Percentiles rank a stretch among this genome's conserved stretches.
Evolutionary conservation across 2,797 vertebrate genomes (phyloP).

Genomic region (Triplophysa yarkandensis): DNA sequence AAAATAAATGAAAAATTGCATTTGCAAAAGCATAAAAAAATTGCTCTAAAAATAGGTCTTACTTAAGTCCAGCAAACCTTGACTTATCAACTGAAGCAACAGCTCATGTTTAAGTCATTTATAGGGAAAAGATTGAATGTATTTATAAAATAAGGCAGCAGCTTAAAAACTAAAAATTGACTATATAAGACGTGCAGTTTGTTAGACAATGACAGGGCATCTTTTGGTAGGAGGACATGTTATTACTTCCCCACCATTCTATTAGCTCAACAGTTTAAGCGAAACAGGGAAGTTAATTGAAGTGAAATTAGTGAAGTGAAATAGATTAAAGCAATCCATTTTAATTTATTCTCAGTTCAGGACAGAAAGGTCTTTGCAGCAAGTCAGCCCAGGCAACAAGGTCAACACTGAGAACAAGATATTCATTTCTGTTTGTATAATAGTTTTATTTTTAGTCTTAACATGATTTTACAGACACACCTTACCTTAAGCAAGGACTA

Average conservation of each 20-base stretch:
- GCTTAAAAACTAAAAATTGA: not conserved
- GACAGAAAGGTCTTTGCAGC: conserved; percentile 34
- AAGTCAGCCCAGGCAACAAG: conserved; percentile 14
- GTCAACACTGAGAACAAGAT: conserved; percentile 23
- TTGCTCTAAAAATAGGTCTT: not conserved
- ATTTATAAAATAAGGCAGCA: not conserved
- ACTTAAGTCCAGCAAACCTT: too few relatives aligned
- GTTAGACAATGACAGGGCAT: not conserved
- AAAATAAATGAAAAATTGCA: not conserved
- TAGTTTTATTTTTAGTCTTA: too few relatives aligned
- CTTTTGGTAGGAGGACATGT: not conserved
- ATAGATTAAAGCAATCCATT: conserved; percentile 3
- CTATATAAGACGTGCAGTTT: not conserved
- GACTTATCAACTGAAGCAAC: not conserved
- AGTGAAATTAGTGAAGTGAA: conserved; percentile 7
- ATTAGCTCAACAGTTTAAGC: not conserved
- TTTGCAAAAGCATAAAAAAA: not conserved
- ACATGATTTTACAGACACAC: too few relatives aligned
- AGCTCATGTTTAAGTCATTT: not conserved
- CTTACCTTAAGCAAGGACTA: too few relatives aligned
- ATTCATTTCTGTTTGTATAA: not conserved
- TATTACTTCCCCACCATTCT: not conserved
- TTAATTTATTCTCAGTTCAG: conserved; percentile 11
- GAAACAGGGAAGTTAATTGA: conserved; percentile 34
- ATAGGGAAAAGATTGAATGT: not conserved